Evolutionary conservation across 2,113 vertebrate genomes (phyloP), one percentile per base, ranked within the genome.

Genomic region (Tor tambroides): DNA sequence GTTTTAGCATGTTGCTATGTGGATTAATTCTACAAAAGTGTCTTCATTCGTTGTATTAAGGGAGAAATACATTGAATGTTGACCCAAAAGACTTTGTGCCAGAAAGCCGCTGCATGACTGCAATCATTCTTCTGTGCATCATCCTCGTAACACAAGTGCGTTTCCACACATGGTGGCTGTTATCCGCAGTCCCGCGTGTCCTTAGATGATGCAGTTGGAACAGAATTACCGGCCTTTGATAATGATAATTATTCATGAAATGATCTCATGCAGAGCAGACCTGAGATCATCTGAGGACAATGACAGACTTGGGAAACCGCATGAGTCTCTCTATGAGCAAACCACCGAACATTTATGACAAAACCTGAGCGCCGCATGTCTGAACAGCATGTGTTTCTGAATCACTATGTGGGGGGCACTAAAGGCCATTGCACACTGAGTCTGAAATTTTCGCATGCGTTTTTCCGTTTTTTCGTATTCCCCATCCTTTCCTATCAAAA

Each of bases 261-360:
- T 88, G 56, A 85, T 71, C 83, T 81, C 83, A 82, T 14, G 4
- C 49, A 54, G 26, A 65, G 80, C 61, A 46, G 30, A 32, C 30
- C 46, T 88, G 84, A 89, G 77, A 72, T 89, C 86, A 80, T 80
- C 41, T 38, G 21, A 80, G 74, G 71, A 74, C 87, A 79, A 82
- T 81, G 51, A 77, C 56, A 84, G 80, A 43, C 61, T 46, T 17
- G 12, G 56, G 41, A 9, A 46, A 80, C 30, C 51, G 77, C 72
- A 21, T 19, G 28, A 11, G 87, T 84, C 61, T 71, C 81, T 71
- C 72, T 21, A 23, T 69, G 26, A 83, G 28, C 9, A 30, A 83
- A 30, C 9, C 65, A 71, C 11, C 35, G 32, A 83, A 54, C 10
- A 12, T 71, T 83, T 83, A 71, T 12, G 21, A 71, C 17, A 46